Conservation (phyloP, 2,113 vertebrate species). For the Scophthalmus maximus region DNA sequence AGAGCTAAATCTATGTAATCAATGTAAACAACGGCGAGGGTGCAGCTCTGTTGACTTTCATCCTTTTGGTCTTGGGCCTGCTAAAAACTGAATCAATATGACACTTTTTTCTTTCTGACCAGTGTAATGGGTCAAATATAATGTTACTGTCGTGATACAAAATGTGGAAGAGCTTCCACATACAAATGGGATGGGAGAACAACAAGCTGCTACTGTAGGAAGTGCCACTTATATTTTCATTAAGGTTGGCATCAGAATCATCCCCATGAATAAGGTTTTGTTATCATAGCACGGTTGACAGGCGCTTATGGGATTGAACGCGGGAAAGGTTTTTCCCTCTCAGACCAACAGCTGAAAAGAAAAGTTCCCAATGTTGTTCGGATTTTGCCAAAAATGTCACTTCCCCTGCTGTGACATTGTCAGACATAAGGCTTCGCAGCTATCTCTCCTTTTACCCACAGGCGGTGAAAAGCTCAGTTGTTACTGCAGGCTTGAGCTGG, state of each 20-base stretch:
- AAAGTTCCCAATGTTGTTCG: not conserved
- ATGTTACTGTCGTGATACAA: too few relatives aligned
- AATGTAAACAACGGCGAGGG: too few relatives aligned
- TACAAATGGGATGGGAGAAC: not conserved
- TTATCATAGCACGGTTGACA: slow-evolving; percentile 27
- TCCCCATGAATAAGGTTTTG: slow-evolving; percentile 34
- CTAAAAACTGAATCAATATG: too few relatives aligned
- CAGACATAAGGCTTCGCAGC: slow-evolving; percentile 18
- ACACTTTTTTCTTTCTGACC: not conserved
- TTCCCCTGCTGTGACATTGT: slow-evolving; percentile 35
- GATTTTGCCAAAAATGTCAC: slow-evolving; percentile 43
- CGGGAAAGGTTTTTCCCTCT: slow-evolving; percentile 5
- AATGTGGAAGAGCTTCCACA: too few relatives aligned
- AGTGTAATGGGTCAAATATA: too few relatives aligned
- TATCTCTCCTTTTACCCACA: not conserved
- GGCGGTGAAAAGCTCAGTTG: not conserved
- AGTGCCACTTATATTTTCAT: slow-evolving; percentile 20
- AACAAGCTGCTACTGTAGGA: slow-evolving; percentile 16
- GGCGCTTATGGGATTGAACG: slow-evolving; percentile 19
- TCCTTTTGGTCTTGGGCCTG: too few relatives aligned
- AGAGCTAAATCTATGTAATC: too few relatives aligned
- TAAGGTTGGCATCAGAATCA: not conserved
- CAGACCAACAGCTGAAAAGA: slow-evolving; percentile 12
- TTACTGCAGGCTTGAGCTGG: slow-evolving; percentile 14
- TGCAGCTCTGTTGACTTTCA: too few relatives aligned